Base-by-base conservation (phyloP, 2,113 vertebrate genomes). In the Hipposideros armiger region DNA sequence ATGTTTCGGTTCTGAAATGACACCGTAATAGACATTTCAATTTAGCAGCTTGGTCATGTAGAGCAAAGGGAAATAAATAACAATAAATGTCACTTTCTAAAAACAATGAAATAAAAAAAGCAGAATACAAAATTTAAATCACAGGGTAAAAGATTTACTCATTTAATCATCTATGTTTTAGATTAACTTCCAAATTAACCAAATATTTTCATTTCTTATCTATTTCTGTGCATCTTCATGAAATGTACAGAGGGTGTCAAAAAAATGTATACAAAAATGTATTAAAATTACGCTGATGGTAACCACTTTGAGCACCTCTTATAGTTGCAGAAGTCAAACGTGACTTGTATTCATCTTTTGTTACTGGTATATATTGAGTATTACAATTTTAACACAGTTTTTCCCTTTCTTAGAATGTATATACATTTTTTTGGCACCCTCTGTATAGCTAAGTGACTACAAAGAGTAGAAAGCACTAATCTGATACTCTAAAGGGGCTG, bases 1-100 rank as follows among this genome's bases (percentile, higher is more conserved):
- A 87, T 42, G 36, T 40, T 94, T 83, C 20, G 26, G 45, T 83
- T 94, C 69, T 84, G 42, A 96, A 93, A 94, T 22, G 19, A 42
- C 16, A 66, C n/a, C 36, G 8, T 32, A 83, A 92, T 4, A 81
- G 52, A 40, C 4, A 76, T 94, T 88, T 88, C 42, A 87, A 84
- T 89, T 94, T 58, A 70, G 78, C 54, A 92, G 40, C 54, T 26
- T 70, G 52, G 36, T 82, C n/a, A 91, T 16, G 56, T 56, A 45
- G 72, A 87, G 17, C 47, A 86, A 45, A 85, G 52, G 72, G 45
- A 93, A 91, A 92, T 26, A 19, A 69, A 20, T 11, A 91, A 66
- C n/a, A 86, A 81, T 80, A 82, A 81, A 80, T 42, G 28, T 28
- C 40, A 87, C 52, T 11, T 60, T 54, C 74, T 91, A 70, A 84